Evolutionary conservation across 2,888 invertebrate species (phyloP).

Genomic region (Epistrophella euchroma): DNA sequence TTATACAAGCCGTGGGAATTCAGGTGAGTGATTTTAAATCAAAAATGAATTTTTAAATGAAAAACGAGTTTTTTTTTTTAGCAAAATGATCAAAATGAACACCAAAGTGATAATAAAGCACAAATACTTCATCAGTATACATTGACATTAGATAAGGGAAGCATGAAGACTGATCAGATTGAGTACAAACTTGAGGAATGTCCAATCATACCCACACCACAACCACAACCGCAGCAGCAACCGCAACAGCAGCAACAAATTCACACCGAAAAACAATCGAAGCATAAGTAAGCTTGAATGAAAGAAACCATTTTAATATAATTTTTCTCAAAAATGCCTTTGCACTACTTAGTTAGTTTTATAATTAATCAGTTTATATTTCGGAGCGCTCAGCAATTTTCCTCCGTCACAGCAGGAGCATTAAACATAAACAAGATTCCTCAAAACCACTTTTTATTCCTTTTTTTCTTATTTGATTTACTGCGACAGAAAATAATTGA

Average conservation of each 20-base stretch:
- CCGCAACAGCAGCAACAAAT: slow-evolving; percentile 73
- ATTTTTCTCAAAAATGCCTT: no score
- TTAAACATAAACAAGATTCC: no score
- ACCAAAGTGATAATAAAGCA: slow-evolving; percentile 71
- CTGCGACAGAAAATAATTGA: no score
- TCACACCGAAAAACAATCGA: slow-evolving; percentile 80
- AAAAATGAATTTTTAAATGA: not conserved
- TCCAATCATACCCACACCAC: slow-evolving; percentile 64
- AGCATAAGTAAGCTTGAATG: slow-evolving; percentile 80
- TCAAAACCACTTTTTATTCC: no score
- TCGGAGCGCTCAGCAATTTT: no score
- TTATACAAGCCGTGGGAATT: slow-evolving; percentile 83
- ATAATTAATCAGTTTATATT: no score
- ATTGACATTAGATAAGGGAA: slow-evolving; percentile 81
- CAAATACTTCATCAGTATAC: slow-evolving; percentile 82
- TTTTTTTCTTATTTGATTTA: no score
- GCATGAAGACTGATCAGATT: slow-evolving; percentile 79
- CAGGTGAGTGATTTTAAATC: slow-evolving; percentile 78
- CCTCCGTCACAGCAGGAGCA: no score
- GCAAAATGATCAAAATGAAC: slow-evolving; percentile 66
- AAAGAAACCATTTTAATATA: not conserved
- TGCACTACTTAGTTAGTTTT: no score
- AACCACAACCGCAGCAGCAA: slow-evolving; percentile 60
- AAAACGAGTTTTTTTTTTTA: slow-evolving; percentile 21
- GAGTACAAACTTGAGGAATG: slow-evolving; percentile 80